Evolutionary conservation across 2,113 vertebrate species (phyloP).

Genomic region (Trematomus loennbergii): DNA sequence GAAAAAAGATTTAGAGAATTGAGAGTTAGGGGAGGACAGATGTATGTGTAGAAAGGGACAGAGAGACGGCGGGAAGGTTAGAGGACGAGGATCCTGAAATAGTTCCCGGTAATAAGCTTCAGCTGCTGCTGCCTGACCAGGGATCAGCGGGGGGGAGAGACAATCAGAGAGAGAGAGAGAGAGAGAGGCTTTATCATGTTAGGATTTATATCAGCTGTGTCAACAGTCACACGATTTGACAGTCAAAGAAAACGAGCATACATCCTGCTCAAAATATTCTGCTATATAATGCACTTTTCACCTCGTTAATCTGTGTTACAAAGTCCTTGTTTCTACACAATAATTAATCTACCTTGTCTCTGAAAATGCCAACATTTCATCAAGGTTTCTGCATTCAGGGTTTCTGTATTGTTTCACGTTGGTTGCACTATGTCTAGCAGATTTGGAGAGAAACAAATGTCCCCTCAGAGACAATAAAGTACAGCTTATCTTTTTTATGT

Average conservation of each 20-base stretch:
- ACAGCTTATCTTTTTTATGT: no score
- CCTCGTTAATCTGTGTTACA: no score
- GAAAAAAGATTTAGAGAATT: neutral
- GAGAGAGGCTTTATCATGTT: neutral
- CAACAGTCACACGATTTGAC: neutral
- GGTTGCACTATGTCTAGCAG: no score
- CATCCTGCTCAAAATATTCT: neutral
- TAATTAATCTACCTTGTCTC: no score
- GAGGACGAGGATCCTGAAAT: slow-evolving; percentile 51
- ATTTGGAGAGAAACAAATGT: no score
- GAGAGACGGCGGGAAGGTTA: neutral
- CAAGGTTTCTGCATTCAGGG: no score
- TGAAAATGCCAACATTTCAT: no score
- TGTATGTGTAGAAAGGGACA: neutral
- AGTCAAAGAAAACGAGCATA: neutral
- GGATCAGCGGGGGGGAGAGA: slow-evolving; percentile 26
- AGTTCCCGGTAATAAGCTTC: slow-evolving; percentile 47
- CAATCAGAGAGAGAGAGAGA: neutral
- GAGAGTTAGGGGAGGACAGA: neutral
- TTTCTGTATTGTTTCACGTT: no score
- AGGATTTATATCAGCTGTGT: neutral
- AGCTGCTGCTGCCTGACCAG: slow-evolving; percentile 59
- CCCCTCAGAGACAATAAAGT: no score
- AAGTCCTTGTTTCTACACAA: no score
- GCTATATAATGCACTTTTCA: neutral